phyloP scores from a whole-genome alignment of 2,888 invertebrate species.

The Petrophora chlorosata region DNA sequence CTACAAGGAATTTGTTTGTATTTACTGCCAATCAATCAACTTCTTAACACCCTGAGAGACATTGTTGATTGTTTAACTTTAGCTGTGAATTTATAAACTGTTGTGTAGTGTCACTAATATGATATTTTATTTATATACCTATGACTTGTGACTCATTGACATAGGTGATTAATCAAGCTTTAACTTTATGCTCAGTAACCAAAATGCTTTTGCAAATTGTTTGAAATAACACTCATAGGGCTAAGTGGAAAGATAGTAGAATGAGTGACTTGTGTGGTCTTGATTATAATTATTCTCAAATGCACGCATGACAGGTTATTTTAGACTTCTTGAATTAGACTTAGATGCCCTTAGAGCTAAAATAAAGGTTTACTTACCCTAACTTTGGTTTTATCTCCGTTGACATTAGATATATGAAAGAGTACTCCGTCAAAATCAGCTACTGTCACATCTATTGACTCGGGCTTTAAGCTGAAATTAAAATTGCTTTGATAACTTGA shows the following conservation, averaged over 20 bases:
- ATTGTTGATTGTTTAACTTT: slow-evolving; percentile 18
- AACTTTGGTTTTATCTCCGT: slow-evolving; percentile 98
- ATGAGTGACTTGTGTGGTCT: too few species aligned
- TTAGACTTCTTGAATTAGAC: too few species aligned
- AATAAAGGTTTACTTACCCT: slow-evolving; percentile 86
- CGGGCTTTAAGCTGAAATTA: slow-evolving; percentile 93
- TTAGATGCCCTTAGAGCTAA: not conserved
- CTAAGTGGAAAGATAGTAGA: too few species aligned
- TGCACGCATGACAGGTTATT: too few species aligned
- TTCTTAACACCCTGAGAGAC: not conserved
- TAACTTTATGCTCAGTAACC: too few species aligned
- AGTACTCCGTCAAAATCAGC: slow-evolving; percentile 99
- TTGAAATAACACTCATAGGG: too few species aligned
- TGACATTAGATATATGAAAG: slow-evolving; percentile 98
- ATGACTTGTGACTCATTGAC: slow-evolving; percentile 10
- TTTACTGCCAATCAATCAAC: slow-evolving; percentile 5
- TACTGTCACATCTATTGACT: slow-evolving; percentile 96
- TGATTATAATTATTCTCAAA: too few species aligned
- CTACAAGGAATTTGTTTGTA: slow-evolving; percentile 26
- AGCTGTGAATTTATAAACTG: not conserved
- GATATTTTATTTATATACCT: slow-evolving; percentile 1
- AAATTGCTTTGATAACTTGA: slow-evolving; percentile 31
- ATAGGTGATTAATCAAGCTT: too few species aligned
- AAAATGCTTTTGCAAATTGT: too few species aligned
- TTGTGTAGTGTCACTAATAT: not conserved